Base-by-base conservation (phyloP, 2,888 invertebrate species). In the Vesta saturnalis region DNA sequence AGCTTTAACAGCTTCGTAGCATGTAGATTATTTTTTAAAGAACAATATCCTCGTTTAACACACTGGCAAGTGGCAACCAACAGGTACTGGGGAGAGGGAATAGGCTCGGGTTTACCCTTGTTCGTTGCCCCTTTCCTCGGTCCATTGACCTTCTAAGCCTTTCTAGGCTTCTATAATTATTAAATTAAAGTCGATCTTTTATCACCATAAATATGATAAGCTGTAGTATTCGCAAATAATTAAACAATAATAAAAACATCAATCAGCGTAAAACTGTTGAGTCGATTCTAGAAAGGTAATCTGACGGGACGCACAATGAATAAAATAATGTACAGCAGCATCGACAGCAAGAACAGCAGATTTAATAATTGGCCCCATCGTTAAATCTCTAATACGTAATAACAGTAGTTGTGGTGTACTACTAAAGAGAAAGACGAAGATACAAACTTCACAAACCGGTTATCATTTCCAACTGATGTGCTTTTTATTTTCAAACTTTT, bases 391-490 rank as follows among this genome's bases (percentile, higher is more conserved):
- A 81, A 81, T 80, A 82, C 81, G 73, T 70, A 72, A 80, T 82
- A 83, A 81, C 80, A 82, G 82, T 81, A 82, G 81, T 82, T 81
- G 82, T 82, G 56, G 65, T 81, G 81, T 83, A 83, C 77, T 81
- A 81, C 78, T 79, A 80, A 75, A 78, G 78, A 74, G 71, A 80
- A 80, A 81, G 80, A 81, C 79, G 74, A 76, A 72, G 67, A 79
- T 79, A 74, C 80, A 77, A 77, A 77, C 78, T 72, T 69, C 73
- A 77, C 74, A 79, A 83, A 82, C 83, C 81, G 83, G 83, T 83
- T 83, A 79, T 80, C 79, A 78, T 78, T 81, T 82, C 79, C 83
- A 83, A 82, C 82, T 83, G 83, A 83, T 83, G 82, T 80, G 80
- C 81, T 81, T 83, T 82, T 82, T 81, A 80, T 81, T 81, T 81